Percentiles rank a stretch among this genome's conserved stretches.
phyloP scores from a whole-genome alignment of 1,140 invertebrate species.

The Pantala flavescens region DNA sequence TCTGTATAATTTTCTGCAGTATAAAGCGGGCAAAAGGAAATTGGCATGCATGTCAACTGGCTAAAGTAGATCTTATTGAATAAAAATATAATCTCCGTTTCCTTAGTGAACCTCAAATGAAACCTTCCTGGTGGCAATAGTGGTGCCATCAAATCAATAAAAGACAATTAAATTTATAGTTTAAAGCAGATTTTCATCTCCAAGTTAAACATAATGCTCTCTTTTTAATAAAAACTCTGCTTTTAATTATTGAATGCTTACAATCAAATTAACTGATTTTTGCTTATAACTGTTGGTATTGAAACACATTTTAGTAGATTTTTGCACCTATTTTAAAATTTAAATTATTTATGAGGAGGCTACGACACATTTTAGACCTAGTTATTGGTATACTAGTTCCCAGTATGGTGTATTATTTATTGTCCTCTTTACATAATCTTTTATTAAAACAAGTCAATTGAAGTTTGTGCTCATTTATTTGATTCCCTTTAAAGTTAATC shows the following conservation, averaged over 20 bases:
- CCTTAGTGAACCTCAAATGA: not conserved
- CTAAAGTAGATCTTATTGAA: not conserved
- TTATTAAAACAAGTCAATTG: too few species aligned
- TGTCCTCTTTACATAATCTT: too few species aligned
- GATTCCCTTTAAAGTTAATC: too few species aligned
- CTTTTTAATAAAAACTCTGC: constrained; percentile 3
- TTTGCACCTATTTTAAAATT: constrained; percentile 13
- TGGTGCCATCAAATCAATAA: not conserved
- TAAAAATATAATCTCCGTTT: not conserved
- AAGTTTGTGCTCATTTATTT: too few species aligned
- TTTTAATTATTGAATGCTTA: constrained; percentile 16
- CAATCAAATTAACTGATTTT: constrained; percentile 6
- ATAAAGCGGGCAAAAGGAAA: constrained; percentile 4
- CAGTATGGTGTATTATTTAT: too few species aligned
- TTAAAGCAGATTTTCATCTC: constrained; percentile 5
- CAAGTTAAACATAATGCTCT: constrained; percentile 8
- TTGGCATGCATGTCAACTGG: constrained; percentile 16
- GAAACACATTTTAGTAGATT: constrained; percentile 14
- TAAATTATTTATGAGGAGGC: constrained; percentile 20
- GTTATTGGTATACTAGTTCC: constrained; percentile 17
- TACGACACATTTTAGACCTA: constrained; percentile 20
- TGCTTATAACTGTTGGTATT: constrained; percentile 14
- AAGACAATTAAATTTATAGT: constrained; percentile 11
- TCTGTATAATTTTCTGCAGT: constrained; percentile 17
- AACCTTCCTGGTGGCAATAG: not conserved